These are phyloP conservation scores for Scopus umbretta DNA, from an alignment of 2,113 vertebrate genomes.

Conservation along the genomic window DNA sequence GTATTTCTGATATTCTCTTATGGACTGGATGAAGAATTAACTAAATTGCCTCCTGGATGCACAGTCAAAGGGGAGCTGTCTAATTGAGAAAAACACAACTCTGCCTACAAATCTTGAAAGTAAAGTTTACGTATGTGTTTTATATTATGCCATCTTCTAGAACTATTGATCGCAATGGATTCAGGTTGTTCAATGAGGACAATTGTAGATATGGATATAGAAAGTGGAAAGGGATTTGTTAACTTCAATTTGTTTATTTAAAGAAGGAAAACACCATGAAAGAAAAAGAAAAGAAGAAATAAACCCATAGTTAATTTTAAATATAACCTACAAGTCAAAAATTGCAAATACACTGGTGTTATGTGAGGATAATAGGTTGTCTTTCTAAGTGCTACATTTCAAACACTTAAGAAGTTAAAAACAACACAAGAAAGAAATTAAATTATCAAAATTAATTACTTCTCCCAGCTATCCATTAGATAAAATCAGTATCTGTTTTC, in stretches of 20 bases:
- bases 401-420: not conserved
- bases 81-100: not conserved
- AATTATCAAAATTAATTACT: conserved; percentile 21
- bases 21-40: not conserved
- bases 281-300: not conserved
- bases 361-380: not conserved
- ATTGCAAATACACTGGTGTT: not conserved
- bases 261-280: not conserved
- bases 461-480: not conserved
- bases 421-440: not conserved
- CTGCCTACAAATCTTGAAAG: not conserved
- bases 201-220: not conserved
- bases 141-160: not conserved
- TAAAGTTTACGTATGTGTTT: not conserved
- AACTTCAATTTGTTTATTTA: not conserved
- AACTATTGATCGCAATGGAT: not conserved
- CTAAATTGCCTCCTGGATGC: not conserved
- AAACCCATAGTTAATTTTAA: not conserved
- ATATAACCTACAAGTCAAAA: not conserved
- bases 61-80: not conserved
- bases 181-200: not conserved
- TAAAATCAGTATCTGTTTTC: conserved; percentile 28
- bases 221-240: not conserved
- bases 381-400: not conserved
- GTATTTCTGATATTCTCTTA: not conserved